These are phyloP conservation scores for Ephydatia muelleri DNA, from an alignment of 37 sponge, comb jelly and placozoan species.

Conservation along the genomic window DNA sequence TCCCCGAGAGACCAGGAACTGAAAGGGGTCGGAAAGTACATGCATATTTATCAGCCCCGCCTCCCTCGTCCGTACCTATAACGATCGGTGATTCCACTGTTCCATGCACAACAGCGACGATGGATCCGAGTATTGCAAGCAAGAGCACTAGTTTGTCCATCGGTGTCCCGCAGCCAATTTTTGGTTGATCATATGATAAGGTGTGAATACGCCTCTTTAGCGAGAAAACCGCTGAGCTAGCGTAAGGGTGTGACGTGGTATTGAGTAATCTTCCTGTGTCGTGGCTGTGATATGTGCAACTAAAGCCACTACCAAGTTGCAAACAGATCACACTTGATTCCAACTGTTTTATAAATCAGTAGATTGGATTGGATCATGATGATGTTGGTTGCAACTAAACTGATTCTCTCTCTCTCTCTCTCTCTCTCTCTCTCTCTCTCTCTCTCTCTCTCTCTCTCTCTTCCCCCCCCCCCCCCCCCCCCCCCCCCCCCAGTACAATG, in stretches of 20 bases:
- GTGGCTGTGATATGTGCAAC: no score
- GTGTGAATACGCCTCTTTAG: neutral
- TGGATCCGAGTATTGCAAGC: neutral
- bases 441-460: no score
- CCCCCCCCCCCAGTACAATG: neutral
- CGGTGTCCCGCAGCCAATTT: neutral
- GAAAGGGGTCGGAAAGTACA: neutral
- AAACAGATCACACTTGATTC: no score
- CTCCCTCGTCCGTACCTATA: neutral
- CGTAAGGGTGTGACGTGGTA: neutral
- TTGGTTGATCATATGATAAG: neutral
- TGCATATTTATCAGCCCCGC: neutral
- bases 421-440: no score
- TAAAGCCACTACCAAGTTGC: no score
- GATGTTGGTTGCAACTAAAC: no score
- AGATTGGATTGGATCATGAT: no score
- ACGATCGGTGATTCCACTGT: neutral
- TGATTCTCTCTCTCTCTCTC: no score
- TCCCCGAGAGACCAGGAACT: slow-evolving; percentile 86
- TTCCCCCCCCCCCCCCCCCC: neutral
- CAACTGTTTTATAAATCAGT: no score
- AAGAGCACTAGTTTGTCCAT: neutral
- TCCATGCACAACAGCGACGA: neutral
- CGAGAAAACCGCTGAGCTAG: no score
- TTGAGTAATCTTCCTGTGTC: neutral